Conservation (phyloP, 2,888 invertebrate species). For the Scelioninae gen. 1 region DNA sequence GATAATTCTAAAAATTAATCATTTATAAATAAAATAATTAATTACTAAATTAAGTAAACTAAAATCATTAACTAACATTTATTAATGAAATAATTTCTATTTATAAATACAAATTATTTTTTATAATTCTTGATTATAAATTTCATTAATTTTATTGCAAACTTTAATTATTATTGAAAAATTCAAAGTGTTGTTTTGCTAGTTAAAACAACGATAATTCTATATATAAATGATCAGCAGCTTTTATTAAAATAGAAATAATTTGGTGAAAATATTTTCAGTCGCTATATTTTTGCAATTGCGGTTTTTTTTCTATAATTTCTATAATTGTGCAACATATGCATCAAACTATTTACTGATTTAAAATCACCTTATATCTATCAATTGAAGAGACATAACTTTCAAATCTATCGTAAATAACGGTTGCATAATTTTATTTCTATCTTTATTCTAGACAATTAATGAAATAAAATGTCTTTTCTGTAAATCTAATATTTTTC, state of each 20-base stretch:
- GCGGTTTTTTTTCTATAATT: not conserved
- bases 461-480: conserved; percentile 8
- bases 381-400: not conserved
- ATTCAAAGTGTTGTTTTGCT: no score
- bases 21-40: no score
- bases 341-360: not conserved
- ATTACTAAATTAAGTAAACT: no score
- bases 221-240: not conserved
- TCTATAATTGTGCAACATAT: not conserved
- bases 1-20: no score
- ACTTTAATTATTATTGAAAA: no score
- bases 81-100: no score
- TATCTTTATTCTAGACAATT: not conserved
- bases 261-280: not conserved
- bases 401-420: not conserved
- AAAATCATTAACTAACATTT: no score
- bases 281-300: not conserved
- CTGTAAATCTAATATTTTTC: not conserved
- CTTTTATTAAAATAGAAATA: not conserved
- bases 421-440: not conserved
- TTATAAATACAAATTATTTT: no score
- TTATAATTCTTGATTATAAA: no score
- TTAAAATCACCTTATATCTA: not conserved
- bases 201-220: no score
- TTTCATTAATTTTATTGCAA: no score